Base-by-base conservation (phyloP, 1,140 invertebrate genomes). In the Bombus consobrinus region DNA sequence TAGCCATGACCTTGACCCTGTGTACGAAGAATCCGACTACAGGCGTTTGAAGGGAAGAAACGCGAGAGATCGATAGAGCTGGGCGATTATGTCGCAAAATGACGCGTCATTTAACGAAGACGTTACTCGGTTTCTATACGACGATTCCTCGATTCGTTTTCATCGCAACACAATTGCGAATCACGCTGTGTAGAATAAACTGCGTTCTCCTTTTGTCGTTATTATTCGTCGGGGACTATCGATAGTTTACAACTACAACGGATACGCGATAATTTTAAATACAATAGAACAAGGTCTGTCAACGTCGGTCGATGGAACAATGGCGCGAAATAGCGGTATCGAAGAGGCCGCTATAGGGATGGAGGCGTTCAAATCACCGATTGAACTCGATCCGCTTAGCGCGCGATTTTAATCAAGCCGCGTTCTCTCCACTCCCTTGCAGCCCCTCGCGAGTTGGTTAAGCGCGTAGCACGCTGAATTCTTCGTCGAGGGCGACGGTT, bases 401-500 rank as follows among this genome's bases (percentile, higher is more conserved):
- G 32, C 53, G 47, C 53, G 39, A 73, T 73, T 81, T 73, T 73
- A 81, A 81, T 81, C 80, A n/a, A 15, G 13, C 28, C 47, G 13
- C n/a, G 37, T 6, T 18, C 39, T 22, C 76, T 43, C 76, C 37
- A 77, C 39, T 64, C 43, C 0, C 32, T 39, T 1, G 34, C 64
- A 80, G 15, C 34, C 78, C 39, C 47, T 71, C 4, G 34, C 41
- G 78, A 28, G 74, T 57, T 64, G 28, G 57, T 77, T 64, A n/a
- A 69, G 22, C 69, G 69, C 37, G 69, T n/a, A 41, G 37, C 47
- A 22, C 37, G 43, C 9, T 47, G 15, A 15, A 80, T 80, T 80
- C 66, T 71, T 53, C 22, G 12, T 39, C 37, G 66, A 39, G 25
- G n/a, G 57, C 5, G 22, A 53, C 34, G 78, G 9, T 41, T 47